These are phyloP conservation scores for Dermatemys mawii DNA, from an alignment of 2,113 vertebrate genomes.

Conservation along the genomic window DNA sequence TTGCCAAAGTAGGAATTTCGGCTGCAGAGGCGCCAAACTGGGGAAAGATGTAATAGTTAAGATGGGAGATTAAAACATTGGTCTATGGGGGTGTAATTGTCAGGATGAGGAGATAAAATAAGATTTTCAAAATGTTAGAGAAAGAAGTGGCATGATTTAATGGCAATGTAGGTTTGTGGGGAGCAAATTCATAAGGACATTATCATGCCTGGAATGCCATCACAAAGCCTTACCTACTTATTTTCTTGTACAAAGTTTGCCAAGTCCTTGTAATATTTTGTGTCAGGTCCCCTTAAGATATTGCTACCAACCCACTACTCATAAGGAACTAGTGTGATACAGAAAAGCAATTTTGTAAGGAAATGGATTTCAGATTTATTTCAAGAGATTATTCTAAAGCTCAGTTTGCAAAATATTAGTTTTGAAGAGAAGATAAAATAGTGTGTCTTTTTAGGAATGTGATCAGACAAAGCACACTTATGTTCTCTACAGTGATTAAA, in stretches of 20 bases:
- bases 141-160: neutral
- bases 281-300: too few species aligned
- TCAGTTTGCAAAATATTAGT: too few species aligned
- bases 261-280: too few species aligned
- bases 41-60: neutral
- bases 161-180: neutral
- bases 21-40: neutral
- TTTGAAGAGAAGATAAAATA: neutral
- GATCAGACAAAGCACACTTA: neutral
- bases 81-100: neutral
- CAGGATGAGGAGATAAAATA: neutral
- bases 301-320: too few species aligned
- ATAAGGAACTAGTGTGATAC: too few species aligned
- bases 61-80: neutral
- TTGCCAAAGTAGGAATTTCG: neutral
- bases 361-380: too few species aligned
- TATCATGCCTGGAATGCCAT: neutral
- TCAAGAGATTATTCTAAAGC: too few species aligned
- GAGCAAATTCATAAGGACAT: neutral
- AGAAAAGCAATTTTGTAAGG: too few species aligned
- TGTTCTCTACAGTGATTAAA: too few species aligned
- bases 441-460: neutral
- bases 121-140: neutral
- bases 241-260: neutral
- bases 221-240: neutral